Conservation (phyloP, 1,140 invertebrate species). For the Diachasmimorpha longicaudata region DNA sequence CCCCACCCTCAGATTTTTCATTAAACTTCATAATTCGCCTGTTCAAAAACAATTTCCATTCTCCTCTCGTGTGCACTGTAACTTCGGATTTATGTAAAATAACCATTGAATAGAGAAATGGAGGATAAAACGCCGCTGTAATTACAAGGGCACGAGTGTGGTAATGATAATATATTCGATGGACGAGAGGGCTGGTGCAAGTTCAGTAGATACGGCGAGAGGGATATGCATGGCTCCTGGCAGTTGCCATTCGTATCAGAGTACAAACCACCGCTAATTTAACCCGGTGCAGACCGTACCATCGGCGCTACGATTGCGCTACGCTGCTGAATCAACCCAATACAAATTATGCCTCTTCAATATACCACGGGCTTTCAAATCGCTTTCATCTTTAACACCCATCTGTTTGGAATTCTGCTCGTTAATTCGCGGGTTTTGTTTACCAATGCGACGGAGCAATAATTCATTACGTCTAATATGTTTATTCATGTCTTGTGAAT, state of each 20-base stretch:
- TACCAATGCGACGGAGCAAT: neutral
- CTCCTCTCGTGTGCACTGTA: neutral
- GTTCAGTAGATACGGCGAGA: neutral
- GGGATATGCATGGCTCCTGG: neutral
- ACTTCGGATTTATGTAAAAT: neutral
- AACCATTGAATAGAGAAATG: neutral
- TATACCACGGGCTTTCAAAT: neutral
- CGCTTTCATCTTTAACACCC: neutral
- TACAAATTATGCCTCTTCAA: neutral
- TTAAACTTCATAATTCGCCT: too few relatives aligned
- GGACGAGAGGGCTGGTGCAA: neutral
- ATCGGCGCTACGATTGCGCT: neutral
- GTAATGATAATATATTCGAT: neutral
- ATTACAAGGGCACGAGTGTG: neutral
- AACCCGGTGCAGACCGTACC: neutral
- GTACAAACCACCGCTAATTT: neutral
- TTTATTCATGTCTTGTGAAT: neutral
- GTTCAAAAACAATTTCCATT: neutral
- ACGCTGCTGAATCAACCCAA: neutral
- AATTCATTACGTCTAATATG: neutral
- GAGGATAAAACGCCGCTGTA: neutral
- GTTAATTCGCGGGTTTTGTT: neutral
- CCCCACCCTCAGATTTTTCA: too few relatives aligned
- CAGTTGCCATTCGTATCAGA: neutral
- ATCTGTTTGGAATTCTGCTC: neutral